phyloP scores from a whole-genome alignment of 1,140 invertebrate species.

The Drosophila paulistorum region DNA sequence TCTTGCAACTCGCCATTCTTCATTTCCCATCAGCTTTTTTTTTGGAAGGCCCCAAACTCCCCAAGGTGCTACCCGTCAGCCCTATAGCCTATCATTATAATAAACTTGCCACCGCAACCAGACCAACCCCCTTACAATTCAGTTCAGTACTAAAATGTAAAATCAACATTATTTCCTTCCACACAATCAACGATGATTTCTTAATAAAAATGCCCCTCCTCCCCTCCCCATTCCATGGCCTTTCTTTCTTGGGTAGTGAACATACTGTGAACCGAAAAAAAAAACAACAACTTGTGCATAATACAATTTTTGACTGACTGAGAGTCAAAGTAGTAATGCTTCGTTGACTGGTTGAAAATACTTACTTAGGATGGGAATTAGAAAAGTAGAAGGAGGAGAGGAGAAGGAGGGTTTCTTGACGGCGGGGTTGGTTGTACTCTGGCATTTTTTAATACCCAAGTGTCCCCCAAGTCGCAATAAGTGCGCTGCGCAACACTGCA shows the following conservation, averaged over 20 bases:
- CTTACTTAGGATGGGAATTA: constrained; percentile 6
- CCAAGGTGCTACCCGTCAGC: constrained; percentile 40
- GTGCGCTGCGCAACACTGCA: constrained; percentile 77
- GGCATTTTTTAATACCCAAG: constrained; percentile 79
- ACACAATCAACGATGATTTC: constrained; percentile 81
- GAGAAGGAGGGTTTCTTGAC: background rate
- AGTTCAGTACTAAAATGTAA: constrained; percentile 64
- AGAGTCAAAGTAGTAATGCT: constrained; percentile 72
- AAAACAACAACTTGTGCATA: constrained; percentile 69
- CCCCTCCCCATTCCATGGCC: constrained; percentile 16
- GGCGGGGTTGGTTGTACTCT: constrained; percentile 43
- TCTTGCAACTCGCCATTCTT: background rate
- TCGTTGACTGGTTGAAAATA: constrained; percentile 63
- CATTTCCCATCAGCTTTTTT: background rate
- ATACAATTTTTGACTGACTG: constrained; percentile 75
- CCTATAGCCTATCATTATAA: constrained; percentile 75
- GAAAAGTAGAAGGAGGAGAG: constrained; percentile 12
- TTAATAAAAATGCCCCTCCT: constrained; percentile 75
- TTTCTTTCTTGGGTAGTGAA: constrained; percentile 18
- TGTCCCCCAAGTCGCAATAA: constrained; percentile 74
- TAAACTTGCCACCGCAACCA: constrained; percentile 71
- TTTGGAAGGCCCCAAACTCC: constrained; percentile 37
- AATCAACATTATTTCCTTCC: constrained; percentile 81
- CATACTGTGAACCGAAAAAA: constrained; percentile 41
- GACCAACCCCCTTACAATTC: constrained; percentile 29